Percentiles rank a stretch among this genome's conserved stretches.
These are phyloP conservation scores for Trissonchulus sp. DNA, from an alignment of 2,888 invertebrate species.

Conservation along the genomic window DNA sequence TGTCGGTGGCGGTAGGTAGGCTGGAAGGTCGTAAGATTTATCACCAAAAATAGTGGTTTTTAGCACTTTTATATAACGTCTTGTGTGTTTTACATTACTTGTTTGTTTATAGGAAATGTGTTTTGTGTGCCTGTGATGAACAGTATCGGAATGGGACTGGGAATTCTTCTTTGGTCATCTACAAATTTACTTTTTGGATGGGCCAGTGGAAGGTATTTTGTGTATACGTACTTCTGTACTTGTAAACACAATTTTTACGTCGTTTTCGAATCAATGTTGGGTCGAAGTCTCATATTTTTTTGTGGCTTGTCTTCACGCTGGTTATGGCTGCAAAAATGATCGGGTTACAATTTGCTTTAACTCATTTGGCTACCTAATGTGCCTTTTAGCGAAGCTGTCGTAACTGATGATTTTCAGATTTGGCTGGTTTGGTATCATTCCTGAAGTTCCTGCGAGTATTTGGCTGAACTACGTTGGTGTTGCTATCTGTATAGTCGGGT, in stretches of 20 bases:
- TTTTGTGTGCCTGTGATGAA: constrained; percentile 57
- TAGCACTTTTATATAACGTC: neutral
- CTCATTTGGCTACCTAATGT: no score
- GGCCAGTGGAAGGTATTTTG: constrained; percentile 54
- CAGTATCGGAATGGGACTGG: constrained; percentile 56
- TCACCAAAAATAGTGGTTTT: no score
- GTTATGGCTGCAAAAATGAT: no score
- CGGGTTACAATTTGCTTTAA: no score
- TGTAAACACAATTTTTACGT: no score
- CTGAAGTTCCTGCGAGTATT: constrained; percentile 44
- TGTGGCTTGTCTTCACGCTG: no score
- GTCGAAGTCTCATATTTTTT: no score
- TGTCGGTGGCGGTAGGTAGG: no score
- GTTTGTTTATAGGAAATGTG: constrained; percentile 52
- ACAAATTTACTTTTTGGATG: constrained; percentile 56
- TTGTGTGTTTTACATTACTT: neutral
- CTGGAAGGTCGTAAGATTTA: neutral
- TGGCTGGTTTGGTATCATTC: constrained; percentile 51
- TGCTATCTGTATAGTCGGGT: constrained; percentile 49
- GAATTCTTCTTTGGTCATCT: constrained; percentile 57
- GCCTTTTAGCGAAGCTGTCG: no score
- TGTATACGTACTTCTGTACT: constrained; percentile 28
- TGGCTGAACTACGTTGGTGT: constrained; percentile 52
- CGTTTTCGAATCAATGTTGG: no score
- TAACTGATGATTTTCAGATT: no score